Evolutionary conservation across 2,113 vertebrate genomes (phyloP), one percentile per base, ranked within the genome.

Genomic region (Pluvialis apricaria): DNA sequence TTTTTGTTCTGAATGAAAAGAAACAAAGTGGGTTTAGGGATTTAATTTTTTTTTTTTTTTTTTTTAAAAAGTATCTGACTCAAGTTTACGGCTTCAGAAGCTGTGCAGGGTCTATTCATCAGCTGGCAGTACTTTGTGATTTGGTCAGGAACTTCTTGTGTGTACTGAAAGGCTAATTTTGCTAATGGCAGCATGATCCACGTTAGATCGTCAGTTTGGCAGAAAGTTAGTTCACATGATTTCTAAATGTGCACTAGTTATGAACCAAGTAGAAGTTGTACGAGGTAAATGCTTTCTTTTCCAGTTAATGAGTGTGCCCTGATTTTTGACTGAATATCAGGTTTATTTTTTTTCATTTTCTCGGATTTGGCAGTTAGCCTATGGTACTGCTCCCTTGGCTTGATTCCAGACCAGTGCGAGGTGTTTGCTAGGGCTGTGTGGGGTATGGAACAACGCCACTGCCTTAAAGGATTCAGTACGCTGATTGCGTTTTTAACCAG

Each of bases 281-380:
- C 68, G 57, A 78, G 52, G 55, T 58, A 92, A 49, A 28, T 49
- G 38, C 62, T 65, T 87, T 91, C 32, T 34, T 92, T 83, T 52
- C 72, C 44, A 55, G 38, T 70, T 89, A 79, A 58, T 73, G 82
- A 89, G 25, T 16, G 21, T 71, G 69, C 75, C 81, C 49, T 13
- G 13, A 64, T 90, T 85, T 94, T 94, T 88, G 61, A 76, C 85
- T 73, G 66, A 58, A 45, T 78, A 94, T 86, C 57, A 42, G 25
- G 75, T 81, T 92, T 92, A 32, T 95, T 86, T 86, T 88, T 88
- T 86, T 90, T 76, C 42, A 6, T 92, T 32, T 90, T 95, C 69
- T 92, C 81, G 57, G 62, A 66, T 88, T 94, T 96, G 96, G 89
- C 94, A 60, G 66, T 58, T 70, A 89, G 90, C 87, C 96, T 61